A percentile compares a stretch with the other conserved stretches of the same genome.
Conservation (phyloP, 2,113 vertebrate genomes). For the Paradisaea rubra region DNA sequence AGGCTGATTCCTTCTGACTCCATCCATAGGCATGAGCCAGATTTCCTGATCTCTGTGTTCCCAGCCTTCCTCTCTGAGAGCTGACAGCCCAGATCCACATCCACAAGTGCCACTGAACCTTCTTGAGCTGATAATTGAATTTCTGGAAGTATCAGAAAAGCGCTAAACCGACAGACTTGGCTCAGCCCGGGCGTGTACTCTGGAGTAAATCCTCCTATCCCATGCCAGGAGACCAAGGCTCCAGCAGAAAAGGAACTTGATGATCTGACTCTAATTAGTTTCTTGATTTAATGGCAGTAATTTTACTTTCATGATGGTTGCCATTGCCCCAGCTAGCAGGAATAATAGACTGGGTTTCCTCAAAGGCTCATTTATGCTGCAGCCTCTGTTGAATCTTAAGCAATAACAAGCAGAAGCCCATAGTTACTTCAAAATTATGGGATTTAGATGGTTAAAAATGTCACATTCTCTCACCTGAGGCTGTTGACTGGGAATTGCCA, state of each 20-base stretch:
- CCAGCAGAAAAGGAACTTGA: not conserved
- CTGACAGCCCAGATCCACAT: not conserved
- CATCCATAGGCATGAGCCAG: not conserved
- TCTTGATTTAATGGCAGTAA: conserved; percentile 26
- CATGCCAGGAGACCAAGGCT: not conserved
- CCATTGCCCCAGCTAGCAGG: not conserved
- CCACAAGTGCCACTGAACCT: not conserved
- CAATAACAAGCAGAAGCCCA: not conserved
- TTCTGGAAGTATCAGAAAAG: not conserved
- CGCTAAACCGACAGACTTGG: accelerated
- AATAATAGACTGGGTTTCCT: not conserved
- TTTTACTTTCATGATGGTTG: not conserved
- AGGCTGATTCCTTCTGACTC: not conserved
- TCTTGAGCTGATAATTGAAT: not conserved
- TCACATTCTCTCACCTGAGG: not conserved
- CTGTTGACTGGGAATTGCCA: not conserved
- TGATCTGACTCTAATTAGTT: conserved; percentile 44
- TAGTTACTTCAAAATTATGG: not conserved
- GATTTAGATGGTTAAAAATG: conserved; percentile 11
- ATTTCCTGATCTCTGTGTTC: not conserved
- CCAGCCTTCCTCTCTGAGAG: not conserved
- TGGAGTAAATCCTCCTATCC: not conserved
- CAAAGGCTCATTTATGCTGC: not conserved
- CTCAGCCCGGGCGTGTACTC: not conserved
- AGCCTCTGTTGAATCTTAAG: conserved; percentile 22